phyloP scores from a whole-genome alignment of 2,113 vertebrate species.

The Gymnogyps californianus region DNA sequence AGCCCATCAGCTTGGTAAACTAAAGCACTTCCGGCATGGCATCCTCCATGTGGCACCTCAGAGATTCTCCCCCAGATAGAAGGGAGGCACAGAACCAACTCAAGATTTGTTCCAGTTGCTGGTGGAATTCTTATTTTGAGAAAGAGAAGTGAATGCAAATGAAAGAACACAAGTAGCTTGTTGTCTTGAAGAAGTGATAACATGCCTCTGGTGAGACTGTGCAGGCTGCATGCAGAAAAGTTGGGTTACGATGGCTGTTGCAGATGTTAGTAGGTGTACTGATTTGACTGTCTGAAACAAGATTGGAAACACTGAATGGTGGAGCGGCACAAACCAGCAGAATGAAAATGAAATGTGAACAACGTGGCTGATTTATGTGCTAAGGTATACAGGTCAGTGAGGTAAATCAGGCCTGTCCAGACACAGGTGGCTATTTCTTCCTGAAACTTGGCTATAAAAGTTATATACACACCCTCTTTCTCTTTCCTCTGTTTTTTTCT shows the following conservation, averaged over 20 bases:
- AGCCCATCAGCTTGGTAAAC: not conserved
- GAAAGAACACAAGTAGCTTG: not conserved
- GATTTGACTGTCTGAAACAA: not conserved
- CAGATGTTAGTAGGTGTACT: not conserved
- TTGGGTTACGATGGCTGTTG: not conserved
- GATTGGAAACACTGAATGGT: not conserved
- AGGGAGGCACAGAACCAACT: not conserved
- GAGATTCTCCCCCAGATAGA: not conserved
- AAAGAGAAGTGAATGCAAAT: not conserved
- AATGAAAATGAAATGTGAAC: not conserved
- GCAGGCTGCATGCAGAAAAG: not conserved
- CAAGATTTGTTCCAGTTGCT: not conserved
- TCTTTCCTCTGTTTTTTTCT: not conserved
- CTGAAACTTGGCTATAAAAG: not conserved
- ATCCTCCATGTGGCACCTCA: not conserved
- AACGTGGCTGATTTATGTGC: not conserved
- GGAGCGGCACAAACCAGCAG: not conserved
- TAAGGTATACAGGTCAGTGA: not conserved
- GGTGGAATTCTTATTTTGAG: not conserved
- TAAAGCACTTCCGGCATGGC: not conserved
- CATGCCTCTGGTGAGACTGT: not conserved
- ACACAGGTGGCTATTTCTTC: not conserved
- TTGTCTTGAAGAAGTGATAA: not conserved
- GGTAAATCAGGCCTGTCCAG: not conserved
- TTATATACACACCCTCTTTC: not conserved